Conservation (phyloP, 2,797 vertebrate genomes). For the Phataginus tricuspis region DNA sequence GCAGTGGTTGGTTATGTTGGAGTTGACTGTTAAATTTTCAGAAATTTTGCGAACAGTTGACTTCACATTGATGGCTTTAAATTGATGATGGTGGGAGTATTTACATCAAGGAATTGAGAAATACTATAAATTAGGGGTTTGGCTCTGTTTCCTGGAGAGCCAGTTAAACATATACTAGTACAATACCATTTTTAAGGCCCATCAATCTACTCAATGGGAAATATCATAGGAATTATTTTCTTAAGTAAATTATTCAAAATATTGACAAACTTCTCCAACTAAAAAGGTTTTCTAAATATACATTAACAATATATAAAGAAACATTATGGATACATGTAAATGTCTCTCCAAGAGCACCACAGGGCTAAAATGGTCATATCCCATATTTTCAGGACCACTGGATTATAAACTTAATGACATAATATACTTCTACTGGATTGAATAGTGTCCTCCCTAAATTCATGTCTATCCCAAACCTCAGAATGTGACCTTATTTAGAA, state of each 20-base stretch:
- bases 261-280: background rate
- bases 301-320: background rate
- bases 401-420: background rate
- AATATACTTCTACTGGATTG: background rate
- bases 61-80: constrained; percentile 14
- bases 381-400: background rate
- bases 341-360: background rate
- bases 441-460: background rate
- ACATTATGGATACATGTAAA: background rate
- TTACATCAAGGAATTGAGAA: background rate
- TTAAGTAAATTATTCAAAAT: constrained; percentile 31
- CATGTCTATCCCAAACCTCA: background rate
- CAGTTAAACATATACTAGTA: background rate
- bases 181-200: background rate
- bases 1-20: background rate
- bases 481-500: background rate
- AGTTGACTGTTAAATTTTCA: background rate
- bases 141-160: background rate
- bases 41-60: background rate
- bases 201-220: background rate
- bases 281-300: constrained; percentile 17
- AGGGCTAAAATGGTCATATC: background rate
- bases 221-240: background rate
- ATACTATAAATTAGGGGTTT: background rate
- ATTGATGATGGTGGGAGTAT: background rate